These are phyloP conservation scores for Atethmia centrago DNA, from an alignment of 2,888 invertebrate species.

Conservation along the genomic window DNA sequence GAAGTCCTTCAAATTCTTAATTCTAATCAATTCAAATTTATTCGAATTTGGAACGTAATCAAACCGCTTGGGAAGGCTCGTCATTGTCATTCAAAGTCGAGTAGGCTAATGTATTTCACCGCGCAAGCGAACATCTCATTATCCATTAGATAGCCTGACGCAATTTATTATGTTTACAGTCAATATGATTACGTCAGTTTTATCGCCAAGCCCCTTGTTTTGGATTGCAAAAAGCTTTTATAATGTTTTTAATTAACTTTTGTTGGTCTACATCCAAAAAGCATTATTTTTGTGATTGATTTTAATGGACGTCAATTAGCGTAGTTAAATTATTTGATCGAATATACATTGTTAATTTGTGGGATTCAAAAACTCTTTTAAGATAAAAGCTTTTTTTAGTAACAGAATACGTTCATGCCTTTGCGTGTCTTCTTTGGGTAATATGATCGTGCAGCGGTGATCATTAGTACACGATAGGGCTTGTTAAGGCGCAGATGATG, in stretches of 20 bases:
- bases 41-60: constrained; percentile 45
- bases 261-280: not conserved
- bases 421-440: constrained; percentile 21
- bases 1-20: no score
- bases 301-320: constrained; percentile 25
- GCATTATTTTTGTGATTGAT: constrained; percentile 5
- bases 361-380: not conserved
- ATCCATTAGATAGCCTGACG: constrained; percentile 54
- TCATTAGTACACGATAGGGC: constrained; percentile 14
- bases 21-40: constrained; percentile 48
- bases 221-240: constrained; percentile 49
- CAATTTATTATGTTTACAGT: constrained; percentile 53
- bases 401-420: constrained; percentile 2
- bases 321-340: not conserved
- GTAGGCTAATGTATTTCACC: constrained; percentile 58
- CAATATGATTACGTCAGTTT: constrained; percentile 50
- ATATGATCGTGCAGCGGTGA: constrained; percentile 16
- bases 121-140: constrained; percentile 40
- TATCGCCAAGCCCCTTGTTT: constrained; percentile 38
- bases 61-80: constrained; percentile 29
- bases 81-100: constrained; percentile 46
- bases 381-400: not conserved
- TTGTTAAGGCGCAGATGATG: no score
- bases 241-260: constrained; percentile 30
- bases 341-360: constrained; percentile 5